phyloP scores from a whole-genome alignment of 2,797 vertebrate species.

The Sebastolobus altivelis region DNA sequence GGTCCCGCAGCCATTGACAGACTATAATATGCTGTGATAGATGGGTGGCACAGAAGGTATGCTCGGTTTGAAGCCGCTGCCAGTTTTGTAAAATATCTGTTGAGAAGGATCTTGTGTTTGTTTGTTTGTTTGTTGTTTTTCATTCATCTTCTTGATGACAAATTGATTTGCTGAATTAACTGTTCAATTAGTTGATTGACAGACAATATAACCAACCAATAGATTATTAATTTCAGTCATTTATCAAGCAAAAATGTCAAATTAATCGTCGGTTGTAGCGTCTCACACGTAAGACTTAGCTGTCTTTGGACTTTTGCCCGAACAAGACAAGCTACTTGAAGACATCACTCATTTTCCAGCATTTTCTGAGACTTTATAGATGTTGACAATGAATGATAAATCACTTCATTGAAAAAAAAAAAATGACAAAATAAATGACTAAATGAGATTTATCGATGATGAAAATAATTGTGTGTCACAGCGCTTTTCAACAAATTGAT shows the following conservation, averaged over 20 bases:
- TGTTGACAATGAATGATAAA: background rate
- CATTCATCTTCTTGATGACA: background rate
- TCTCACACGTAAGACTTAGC: background rate
- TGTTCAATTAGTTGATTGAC: background rate
- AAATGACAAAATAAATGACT: background rate
- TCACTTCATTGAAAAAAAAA: background rate
- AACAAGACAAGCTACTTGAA: background rate
- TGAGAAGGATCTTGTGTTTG: conserved; percentile 1
- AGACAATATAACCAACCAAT: background rate
- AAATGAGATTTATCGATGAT: background rate
- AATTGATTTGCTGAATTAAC: background rate
- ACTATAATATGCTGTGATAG: conserved; percentile 35
- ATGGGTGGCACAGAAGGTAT: background rate
- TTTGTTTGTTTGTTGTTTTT: background rate
- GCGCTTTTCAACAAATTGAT: background rate
- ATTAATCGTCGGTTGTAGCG: background rate
- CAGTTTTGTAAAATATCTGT: background rate
- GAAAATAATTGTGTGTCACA: background rate
- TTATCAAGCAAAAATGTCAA: background rate
- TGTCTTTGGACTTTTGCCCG: background rate
- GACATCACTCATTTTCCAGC: background rate
- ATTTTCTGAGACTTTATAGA: background rate
- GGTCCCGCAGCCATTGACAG: conserved; percentile 36
- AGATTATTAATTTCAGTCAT: conserved; percentile 2
- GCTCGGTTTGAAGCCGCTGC: background rate